These are phyloP conservation scores for Bovichtus variegatus DNA, from an alignment of 2,797 vertebrate species.

Conservation along the genomic window DNA sequence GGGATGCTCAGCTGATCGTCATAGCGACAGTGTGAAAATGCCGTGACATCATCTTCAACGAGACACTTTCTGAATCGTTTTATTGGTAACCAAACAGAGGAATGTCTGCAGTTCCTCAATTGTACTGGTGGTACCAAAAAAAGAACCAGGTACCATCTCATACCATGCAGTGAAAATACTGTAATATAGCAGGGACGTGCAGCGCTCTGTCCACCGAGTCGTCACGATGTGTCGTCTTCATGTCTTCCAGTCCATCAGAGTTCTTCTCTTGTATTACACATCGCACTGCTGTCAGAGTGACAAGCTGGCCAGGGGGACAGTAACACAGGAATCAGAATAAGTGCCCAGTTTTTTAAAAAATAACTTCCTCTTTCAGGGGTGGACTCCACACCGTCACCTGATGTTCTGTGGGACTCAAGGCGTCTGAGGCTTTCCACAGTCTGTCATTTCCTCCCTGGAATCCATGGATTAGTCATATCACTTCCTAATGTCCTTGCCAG, in stretches of 20 bases:
- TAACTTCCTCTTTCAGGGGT: slow-evolving; percentile 61
- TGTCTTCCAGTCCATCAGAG: slow-evolving; percentile 43
- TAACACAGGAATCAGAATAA: slow-evolving; percentile 48
- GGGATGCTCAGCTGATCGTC: too few species aligned
- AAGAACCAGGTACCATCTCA: too few species aligned
- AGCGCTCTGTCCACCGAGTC: not conserved
- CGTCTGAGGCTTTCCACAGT: slow-evolving; percentile 76
- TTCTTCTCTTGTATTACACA: slow-evolving; percentile 43
- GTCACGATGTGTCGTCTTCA: slow-evolving; percentile 38
- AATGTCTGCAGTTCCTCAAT: too few species aligned
- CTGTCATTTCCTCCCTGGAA: slow-evolving; percentile 82
- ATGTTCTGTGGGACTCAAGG: slow-evolving; percentile 75
- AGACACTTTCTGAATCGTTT: too few species aligned
- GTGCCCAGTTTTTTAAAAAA: slow-evolving; percentile 57
- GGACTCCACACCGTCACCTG: slow-evolving; percentile 51
- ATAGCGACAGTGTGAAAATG: too few species aligned
- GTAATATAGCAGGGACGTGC: too few species aligned
- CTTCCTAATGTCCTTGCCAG: slow-evolving; percentile 81
- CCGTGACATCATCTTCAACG: too few species aligned
- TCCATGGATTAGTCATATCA: slow-evolving; percentile 80
- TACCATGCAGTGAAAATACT: too few species aligned
- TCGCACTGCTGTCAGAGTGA: slow-evolving; percentile 29
- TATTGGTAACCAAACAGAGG: too few species aligned
- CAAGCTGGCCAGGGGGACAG: slow-evolving; percentile 33
- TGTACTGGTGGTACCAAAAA: too few species aligned